Base-by-base conservation (phyloP, 2,797 vertebrate species). In the Falco naumanni region DNA sequence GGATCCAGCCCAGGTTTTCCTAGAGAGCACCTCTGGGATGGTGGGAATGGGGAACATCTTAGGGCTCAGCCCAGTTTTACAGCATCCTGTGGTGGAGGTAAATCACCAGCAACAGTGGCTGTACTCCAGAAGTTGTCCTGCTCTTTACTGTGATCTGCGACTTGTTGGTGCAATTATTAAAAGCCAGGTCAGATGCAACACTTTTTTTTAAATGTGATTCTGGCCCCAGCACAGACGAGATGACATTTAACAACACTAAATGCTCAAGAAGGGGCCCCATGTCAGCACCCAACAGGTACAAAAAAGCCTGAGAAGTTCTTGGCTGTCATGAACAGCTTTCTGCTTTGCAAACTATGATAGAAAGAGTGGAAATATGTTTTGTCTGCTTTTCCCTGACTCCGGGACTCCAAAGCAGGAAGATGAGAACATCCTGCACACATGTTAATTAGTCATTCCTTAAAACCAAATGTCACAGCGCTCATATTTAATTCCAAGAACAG, bases 401-500 rank as follows among this genome's bases (percentile, higher is more conserved):
- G 3, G 94, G 92, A 94, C 93, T 96, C 93, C 47, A 71, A 95
- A 96, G 92, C 90, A 93, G 95, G 89, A 96, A 92, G 92, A 97
- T 81, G 92, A 97, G 94, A 96, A 97, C 96, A 97, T 97, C 96
- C 96, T 96, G 94, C 93, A 92, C 90, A 96, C 93, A 96, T 95
- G 96, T 96, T 96, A 96, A 97, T 97, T 97, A 97, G 94, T 95
- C 96, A 96, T 95, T 96, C 84, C 96, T 97, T 98, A 97, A 97
- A 97, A 97, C 96, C 94, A 97, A 98, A 97, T 96, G 97, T 97
- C 97, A 97, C 96, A 90, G 96, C 18, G 66, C 95, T 97, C 95
- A 95, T 92, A 97, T 97, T 97, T 96, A 98, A 97, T 81, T 94
- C 96, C 96, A 97, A 97, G 97, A 97, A 96, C 84, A 95, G 95